Evolutionary conservation across 2,888 invertebrate genomes (phyloP).

Genomic region (Myathropa florea): DNA sequence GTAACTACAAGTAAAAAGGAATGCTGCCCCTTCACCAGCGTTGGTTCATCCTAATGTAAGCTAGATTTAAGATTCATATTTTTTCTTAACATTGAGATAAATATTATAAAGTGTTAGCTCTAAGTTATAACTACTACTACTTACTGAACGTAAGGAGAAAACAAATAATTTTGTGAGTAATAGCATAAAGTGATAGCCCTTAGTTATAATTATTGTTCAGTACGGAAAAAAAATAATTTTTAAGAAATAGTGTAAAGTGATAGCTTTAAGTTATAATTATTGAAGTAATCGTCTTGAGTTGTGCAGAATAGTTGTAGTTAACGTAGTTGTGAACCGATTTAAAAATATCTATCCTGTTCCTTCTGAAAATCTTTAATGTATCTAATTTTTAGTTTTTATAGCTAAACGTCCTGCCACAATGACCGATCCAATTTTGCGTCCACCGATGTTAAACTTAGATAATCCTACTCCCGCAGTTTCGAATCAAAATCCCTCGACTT

Average conservation of each 20-base stretch:
- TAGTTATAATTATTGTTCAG: too few species aligned
- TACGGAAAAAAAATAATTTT: too few species aligned
- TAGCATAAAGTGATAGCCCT: background rate
- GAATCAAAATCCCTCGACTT: background rate
- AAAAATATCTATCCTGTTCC: background rate
- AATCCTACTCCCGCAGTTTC: background rate
- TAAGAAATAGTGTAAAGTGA: too few species aligned
- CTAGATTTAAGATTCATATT: background rate
- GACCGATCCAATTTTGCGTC: background rate
- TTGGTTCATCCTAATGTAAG: background rate
- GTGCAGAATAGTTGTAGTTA: background rate
- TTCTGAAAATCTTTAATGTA: background rate
- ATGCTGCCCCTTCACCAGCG: background rate
- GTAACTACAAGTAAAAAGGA: background rate
- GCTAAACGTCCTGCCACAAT: background rate
- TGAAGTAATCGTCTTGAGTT: too few species aligned
- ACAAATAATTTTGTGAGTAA: too few species aligned
- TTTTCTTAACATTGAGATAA: background rate
- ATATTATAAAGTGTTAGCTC: too few species aligned
- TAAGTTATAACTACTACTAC: too few species aligned
- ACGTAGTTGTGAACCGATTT: background rate
- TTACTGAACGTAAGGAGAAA: too few species aligned
- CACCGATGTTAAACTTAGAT: background rate
- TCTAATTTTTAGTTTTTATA: background rate
- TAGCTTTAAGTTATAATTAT: too few species aligned